Percentiles rank a stretch among this genome's conserved stretches.
Conservation (phyloP, 2,113 vertebrate species). For the Poeciliopsis prolifica region DNA sequence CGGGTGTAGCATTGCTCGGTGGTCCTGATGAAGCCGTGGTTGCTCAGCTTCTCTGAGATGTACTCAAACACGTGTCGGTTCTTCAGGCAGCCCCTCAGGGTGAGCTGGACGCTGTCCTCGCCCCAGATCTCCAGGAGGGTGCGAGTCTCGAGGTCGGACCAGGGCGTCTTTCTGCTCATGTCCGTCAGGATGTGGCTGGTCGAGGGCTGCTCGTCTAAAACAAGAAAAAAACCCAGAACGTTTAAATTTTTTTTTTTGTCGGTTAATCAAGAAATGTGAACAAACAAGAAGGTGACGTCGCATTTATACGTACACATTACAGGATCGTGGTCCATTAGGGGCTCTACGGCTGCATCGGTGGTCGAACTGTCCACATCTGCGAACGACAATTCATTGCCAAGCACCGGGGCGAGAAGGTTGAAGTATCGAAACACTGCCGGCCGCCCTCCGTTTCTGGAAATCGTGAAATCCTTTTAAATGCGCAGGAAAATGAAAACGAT, state of each 20-base stretch:
- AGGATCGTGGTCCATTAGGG: constrained; percentile 41
- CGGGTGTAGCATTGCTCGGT: constrained; percentile 79
- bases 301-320: constrained; percentile 54
- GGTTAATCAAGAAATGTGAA: too few species aligned
- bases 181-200: constrained; percentile 60
- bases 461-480: not conserved
- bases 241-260: not conserved
- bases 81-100: constrained; percentile 70
- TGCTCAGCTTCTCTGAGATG: constrained; percentile 72
- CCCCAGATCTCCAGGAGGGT: constrained; percentile 77
- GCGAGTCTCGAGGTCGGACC: constrained; percentile 77
- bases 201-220: constrained; percentile 63
- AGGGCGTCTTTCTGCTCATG: constrained; percentile 72
- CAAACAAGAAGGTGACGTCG: not conserved
- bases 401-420: constrained; percentile 70
- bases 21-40: constrained; percentile 67
- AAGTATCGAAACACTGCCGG: constrained; percentile 63
- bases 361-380: constrained; percentile 18
- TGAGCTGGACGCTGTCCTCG: constrained; percentile 71
- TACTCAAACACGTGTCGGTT: constrained; percentile 77
- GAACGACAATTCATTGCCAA: constrained; percentile 43
- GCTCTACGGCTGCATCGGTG: constrained; percentile 8
- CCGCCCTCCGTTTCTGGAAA: constrained; percentile 58
- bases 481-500: not conserved
- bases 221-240: accelerated